Base-by-base conservation (phyloP, 2,888 invertebrate species). In the Druceiella hillmani region DNA sequence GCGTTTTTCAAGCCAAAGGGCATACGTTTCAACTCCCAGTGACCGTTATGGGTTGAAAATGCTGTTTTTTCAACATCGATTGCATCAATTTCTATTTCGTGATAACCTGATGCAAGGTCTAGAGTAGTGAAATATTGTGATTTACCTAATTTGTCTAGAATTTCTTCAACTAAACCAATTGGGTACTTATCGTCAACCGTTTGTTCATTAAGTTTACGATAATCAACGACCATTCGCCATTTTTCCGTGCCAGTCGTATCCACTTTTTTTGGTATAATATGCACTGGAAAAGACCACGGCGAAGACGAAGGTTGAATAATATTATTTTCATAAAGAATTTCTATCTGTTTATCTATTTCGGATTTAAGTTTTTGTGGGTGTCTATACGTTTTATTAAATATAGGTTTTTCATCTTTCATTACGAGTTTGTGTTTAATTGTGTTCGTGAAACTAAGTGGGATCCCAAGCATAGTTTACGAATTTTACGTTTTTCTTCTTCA, bases 1-100 rank as follows among this genome's bases (percentile, higher is more conserved):
- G 55, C 47, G 16, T 52, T 55, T 28, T 48, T 55, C 2, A 56
- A 13, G 3, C 54, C 55, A 33, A 56, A 55, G 0, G 55, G 55
- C 54, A 56, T 57, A 38, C 56, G 43, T 1, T 50, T 17, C n/a
- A 53, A 57, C 38, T 57, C 56, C 14, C 50, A 57, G 22, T 58
- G 57, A 2, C 57, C n/a, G n/a, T 38, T 27, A 2, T 53, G 52
- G 3, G 48, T 55, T 0, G 43, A 40, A 22, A 58, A 57, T 4
- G 54, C 56, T 1, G 56, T 56, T 43, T 56, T 56, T 33, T 51
- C 46, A 6, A 50, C 41, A 14, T 54, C 52, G 1, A 48, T 32
- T 0, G 33, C 22, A 38, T 42, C 27, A 31, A 45, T 40, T 24
- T 45, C 42, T 11, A 45, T 28, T 24, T 55, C 49, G 17, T 52